phyloP scores from a whole-genome alignment of 2,888 invertebrate species.

The Drosophila barbarae region DNA sequence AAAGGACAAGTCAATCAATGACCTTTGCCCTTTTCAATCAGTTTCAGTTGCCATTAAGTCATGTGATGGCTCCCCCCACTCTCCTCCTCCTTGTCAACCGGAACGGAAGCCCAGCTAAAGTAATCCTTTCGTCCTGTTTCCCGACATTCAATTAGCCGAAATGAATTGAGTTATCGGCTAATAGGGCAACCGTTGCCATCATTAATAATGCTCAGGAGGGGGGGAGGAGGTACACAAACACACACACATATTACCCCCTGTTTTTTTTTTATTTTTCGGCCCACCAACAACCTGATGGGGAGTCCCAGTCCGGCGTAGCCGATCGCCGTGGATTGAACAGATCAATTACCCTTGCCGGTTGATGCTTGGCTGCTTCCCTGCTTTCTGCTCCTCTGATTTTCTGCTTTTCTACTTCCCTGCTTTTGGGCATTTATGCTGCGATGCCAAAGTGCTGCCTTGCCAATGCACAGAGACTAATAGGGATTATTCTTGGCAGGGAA shows the following conservation, averaged over 20 bases:
- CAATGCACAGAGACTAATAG: background rate
- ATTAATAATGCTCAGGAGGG: conserved; percentile 70
- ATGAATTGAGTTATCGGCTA: conserved; percentile 72
- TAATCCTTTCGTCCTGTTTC: conserved; percentile 46
- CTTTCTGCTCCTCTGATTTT: conserved; percentile 14
- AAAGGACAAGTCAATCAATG: conserved; percentile 4
- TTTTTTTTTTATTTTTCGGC: background rate
- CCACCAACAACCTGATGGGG: conserved; percentile 44
- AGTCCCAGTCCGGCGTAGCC: conserved; percentile 61
- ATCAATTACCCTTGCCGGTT: conserved; percentile 60
- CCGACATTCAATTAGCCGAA: conserved; percentile 61
- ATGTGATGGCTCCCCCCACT: background rate
- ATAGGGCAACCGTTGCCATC: conserved; percentile 62
- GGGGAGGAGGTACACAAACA: conserved; percentile 11
- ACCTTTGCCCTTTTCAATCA: conserved; percentile 15
- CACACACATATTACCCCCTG: conserved; percentile 4
- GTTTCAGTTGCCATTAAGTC: conserved; percentile 1
- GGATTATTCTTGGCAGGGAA: background rate
- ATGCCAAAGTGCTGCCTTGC: conserved; percentile 4
- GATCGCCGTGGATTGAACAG: conserved; percentile 65
- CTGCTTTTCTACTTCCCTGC: conserved; percentile 9
- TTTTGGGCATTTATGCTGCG: conserved; percentile 7
- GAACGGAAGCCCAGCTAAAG: conserved; percentile 23
- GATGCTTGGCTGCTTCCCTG: conserved; percentile 3
- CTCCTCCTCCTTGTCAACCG: background rate